Conservation (phyloP, 2,797 vertebrate genomes). For the Silurus lanzhouensis region DNA sequence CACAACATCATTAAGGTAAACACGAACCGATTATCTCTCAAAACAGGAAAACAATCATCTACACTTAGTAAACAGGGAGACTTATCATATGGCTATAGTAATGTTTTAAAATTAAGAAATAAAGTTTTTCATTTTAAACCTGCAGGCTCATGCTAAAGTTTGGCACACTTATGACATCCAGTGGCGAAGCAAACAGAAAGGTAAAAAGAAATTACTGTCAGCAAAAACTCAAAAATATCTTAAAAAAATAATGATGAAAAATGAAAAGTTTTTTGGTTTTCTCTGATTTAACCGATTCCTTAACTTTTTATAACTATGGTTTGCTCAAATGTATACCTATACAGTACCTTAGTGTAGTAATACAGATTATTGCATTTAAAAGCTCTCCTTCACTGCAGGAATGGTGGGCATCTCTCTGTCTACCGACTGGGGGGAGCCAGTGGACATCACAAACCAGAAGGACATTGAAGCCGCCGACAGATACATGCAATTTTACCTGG, state of each 20-base stretch:
- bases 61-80: not conserved
- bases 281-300: not conserved
- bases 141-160: conserved; percentile 83
- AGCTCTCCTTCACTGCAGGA: conserved; percentile 68
- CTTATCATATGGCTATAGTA: not conserved
- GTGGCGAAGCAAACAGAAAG: conserved; percentile 84
- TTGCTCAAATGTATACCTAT: not conserved
- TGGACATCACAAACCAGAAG: conserved; percentile 79
- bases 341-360: not conserved
- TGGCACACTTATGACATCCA: conserved; percentile 87
- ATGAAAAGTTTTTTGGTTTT: not conserved
- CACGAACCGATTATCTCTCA: conserved; percentile 31
- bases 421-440: conserved; percentile 86
- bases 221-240: not conserved
- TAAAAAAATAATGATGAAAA: not conserved
- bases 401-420: conserved; percentile 87
- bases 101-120: not conserved
- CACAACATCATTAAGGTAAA: conserved; percentile 88
- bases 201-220: conserved; percentile 63
- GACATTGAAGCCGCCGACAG: conserved; percentile 86
- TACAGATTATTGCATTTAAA: not conserved
- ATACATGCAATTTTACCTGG: conserved; percentile 88
- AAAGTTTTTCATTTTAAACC: conserved; percentile 37
- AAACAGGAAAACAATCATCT: conserved; percentile 28
- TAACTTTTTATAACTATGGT: no score